Evolutionary conservation across 2,797 vertebrate species (phyloP).

Genomic region (Brachymystax lenok): DNA sequence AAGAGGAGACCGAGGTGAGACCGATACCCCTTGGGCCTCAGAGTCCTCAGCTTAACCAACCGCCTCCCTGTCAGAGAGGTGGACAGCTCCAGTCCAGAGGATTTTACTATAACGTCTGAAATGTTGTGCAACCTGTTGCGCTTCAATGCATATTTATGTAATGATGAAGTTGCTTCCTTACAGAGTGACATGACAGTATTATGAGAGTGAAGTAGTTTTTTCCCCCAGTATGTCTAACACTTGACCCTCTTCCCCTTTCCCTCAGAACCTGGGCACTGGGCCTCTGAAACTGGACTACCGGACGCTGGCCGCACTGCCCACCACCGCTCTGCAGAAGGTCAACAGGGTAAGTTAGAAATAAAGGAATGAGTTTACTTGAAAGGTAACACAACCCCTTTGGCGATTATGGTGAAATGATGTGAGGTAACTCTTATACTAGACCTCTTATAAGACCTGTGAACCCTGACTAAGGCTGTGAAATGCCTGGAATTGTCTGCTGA

Average conservation of each 20-base stretch:
- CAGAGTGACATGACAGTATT: too few species aligned
- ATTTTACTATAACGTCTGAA: not conserved
- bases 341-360: slow-evolving; percentile 75
- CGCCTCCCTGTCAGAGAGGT: slow-evolving; percentile 13
- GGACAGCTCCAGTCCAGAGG: not conserved
- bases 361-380: not conserved
- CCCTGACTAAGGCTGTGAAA: slow-evolving; percentile 17
- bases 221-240: slow-evolving; percentile 4
- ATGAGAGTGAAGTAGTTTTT: not conserved
- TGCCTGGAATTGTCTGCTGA: slow-evolving; percentile 10
- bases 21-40: slow-evolving; percentile 41
- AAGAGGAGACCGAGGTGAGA: slow-evolving; percentile 91
- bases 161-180: too few species aligned
- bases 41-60: slow-evolving; percentile 38
- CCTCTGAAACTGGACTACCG: slow-evolving; percentile 90
- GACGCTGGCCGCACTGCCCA: slow-evolving; percentile 87
- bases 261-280: slow-evolving; percentile 76
- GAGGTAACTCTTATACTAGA: not conserved
- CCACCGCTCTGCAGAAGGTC: slow-evolving; percentile 81
- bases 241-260: slow-evolving; percentile 16
- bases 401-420: not conserved
- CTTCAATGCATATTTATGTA: not conserved
- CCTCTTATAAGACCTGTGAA: not conserved
- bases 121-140: not conserved
- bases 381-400: not conserved